A percentile compares a stretch with the other conserved stretches of the same genome.
These are phyloP conservation scores for Pachypanchax playfairii DNA, from an alignment of 2,113 vertebrate species.

Conservation along the genomic window DNA sequence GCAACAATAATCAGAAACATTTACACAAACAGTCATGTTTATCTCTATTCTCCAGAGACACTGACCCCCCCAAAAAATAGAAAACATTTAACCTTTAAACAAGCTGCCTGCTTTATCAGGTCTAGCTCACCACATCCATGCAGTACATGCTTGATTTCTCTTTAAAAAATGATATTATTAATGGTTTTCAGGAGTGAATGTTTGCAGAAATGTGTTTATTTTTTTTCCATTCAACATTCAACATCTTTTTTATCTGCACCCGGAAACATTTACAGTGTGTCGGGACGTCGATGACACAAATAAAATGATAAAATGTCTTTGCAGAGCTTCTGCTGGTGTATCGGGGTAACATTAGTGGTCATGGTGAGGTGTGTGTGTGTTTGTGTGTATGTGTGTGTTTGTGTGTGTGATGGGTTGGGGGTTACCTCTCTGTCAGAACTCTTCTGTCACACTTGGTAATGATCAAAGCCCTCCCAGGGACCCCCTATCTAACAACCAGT, in stretches of 20 bases:
- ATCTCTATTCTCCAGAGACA: too few relatives aligned
- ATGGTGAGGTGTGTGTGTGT: constrained; percentile 37
- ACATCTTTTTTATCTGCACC: too few relatives aligned
- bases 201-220: neutral
- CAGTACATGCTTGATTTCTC: too few relatives aligned
- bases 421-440: constrained; percentile 78
- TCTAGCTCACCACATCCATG: too few relatives aligned
- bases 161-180: too few relatives aligned
- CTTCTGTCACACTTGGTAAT: constrained; percentile 80
- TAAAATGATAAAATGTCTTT: constrained; percentile 24
- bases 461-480: constrained; percentile 80
- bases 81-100: too few relatives aligned
- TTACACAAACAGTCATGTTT: too few relatives aligned
- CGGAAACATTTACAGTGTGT: neutral
- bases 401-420: constrained; percentile 36
- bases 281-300: neutral
- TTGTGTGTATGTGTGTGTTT: constrained; percentile 36
- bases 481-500: constrained; percentile 75
- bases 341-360: constrained; percentile 42
- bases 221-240: neutral
- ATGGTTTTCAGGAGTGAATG: too few relatives aligned
- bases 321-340: constrained; percentile 7
- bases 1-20: too few relatives aligned
- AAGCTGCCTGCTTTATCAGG: too few relatives aligned
- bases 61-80: too few relatives aligned